Evolutionary conservation across 2,113 vertebrate genomes (phyloP).

Genomic region (Athene noctua): DNA sequence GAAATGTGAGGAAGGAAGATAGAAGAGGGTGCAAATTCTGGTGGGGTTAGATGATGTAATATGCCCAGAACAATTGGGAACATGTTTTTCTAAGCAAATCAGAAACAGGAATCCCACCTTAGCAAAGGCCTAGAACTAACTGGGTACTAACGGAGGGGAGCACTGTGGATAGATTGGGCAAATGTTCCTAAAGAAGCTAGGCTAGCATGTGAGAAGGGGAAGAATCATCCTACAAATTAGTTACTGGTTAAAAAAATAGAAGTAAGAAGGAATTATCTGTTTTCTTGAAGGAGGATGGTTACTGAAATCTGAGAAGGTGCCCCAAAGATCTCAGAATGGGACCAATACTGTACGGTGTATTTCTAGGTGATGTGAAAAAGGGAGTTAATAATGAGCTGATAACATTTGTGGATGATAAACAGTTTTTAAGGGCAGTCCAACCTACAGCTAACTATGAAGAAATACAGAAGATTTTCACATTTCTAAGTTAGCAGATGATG

Average conservation of each 20-base stretch:
- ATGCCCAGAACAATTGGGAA: neutral
- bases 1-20: neutral
- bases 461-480: constrained; percentile 2
- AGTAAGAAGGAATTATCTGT: neutral
- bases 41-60: neutral
- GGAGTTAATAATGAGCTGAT: neutral
- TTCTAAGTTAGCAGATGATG: neutral
- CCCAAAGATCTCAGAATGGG: neutral
- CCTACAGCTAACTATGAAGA: neutral
- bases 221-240: neutral
- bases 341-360: neutral
- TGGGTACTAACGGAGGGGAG: rapidly evolving
- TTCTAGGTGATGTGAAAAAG: neutral
- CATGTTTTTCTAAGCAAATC: neutral
- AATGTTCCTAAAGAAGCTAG: neutral
- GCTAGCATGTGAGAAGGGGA: neutral
- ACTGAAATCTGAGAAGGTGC: neutral
- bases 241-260: neutral
- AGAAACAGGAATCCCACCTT: neutral
- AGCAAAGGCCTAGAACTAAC: neutral
- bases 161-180: neutral
- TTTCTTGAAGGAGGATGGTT: neutral
- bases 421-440: neutral
- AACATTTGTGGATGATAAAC: neutral
- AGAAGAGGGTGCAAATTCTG: neutral